These are phyloP conservation scores for Dasysyrphus tricinctus DNA, from an alignment of 2,888 invertebrate species.

Conservation along the genomic window DNA sequence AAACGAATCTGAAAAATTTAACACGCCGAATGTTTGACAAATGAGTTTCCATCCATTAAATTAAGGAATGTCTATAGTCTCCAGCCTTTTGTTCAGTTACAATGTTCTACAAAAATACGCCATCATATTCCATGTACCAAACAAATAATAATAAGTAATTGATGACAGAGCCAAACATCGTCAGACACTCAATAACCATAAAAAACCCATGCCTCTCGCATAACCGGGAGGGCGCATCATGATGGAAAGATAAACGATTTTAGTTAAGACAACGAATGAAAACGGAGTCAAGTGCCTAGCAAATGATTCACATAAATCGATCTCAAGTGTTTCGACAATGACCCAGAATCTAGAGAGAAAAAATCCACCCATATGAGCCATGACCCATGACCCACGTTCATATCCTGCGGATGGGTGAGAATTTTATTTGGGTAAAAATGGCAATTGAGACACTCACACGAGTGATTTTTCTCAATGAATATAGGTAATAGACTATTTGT, in stretches of 20 bases:
- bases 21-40: constrained; percentile 4
- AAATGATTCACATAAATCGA: constrained; percentile 43
- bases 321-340: constrained; percentile 36
- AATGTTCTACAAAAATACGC: neutral
- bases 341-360: constrained; percentile 17
- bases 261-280: constrained; percentile 40
- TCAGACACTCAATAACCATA: constrained; percentile 37
- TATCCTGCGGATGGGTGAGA: constrained; percentile 24
- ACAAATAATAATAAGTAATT: constrained; percentile 6
- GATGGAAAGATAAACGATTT: constrained; percentile 44
- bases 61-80: constrained; percentile 2
- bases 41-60: neutral
- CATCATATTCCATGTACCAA: neutral
- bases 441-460: constrained; percentile 24
- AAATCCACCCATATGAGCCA: constrained; percentile 24
- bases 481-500: constrained; percentile 1
- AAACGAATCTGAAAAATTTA: constrained; percentile 7
- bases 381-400: constrained; percentile 11
- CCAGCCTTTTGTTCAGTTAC: neutral
- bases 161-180: constrained; percentile 11
- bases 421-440: neutral
- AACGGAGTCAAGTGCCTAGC: constrained; percentile 20
- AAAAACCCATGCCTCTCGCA: constrained; percentile 8
- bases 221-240: constrained; percentile 12
- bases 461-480: constrained; percentile 19